Conservation (phyloP, 2,113 vertebrate genomes). For the Oncorhynchus tshawytscha region DNA sequence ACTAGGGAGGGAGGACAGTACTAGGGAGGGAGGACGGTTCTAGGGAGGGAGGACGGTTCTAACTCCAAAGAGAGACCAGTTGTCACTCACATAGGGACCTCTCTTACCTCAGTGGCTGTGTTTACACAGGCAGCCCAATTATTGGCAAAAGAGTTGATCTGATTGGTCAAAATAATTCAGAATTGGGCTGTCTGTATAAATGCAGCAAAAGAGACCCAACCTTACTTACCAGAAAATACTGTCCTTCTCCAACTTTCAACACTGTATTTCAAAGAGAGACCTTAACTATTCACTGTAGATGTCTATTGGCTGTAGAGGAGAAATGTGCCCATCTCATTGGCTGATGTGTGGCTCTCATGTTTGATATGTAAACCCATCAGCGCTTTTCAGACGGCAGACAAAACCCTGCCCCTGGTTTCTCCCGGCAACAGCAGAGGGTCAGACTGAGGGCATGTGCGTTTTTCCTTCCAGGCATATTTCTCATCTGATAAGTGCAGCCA, state of each 20-base stretch:
- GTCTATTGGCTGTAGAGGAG: neutral
- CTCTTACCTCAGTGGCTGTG: neutral
- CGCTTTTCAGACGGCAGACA: no score
- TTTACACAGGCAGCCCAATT: no score
- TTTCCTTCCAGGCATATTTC: slow-evolving; percentile 32
- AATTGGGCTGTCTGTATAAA: no score
- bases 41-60: no score
- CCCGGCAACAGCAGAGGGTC: slow-evolving; percentile 25
- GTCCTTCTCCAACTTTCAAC: no score
- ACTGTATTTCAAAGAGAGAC: no score
- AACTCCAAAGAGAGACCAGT: neutral
- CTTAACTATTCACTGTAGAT: neutral
- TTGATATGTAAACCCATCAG: neutral
- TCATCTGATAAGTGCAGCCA: slow-evolving; percentile 32
- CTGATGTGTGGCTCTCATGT: neutral
- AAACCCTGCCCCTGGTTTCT: neutral
- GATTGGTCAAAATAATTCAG: no score
- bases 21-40: no score
- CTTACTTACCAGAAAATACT: no score
- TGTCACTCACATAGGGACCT: neutral
- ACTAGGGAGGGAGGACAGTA: no score
- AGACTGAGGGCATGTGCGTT: slow-evolving; percentile 18
- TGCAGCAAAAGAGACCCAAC: no score
- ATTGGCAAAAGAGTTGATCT: no score
- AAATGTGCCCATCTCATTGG: neutral